Conservation (phyloP, 35 echinoderm and acorn worm genomes). For the Heliocidaris erythrogramma region DNA sequence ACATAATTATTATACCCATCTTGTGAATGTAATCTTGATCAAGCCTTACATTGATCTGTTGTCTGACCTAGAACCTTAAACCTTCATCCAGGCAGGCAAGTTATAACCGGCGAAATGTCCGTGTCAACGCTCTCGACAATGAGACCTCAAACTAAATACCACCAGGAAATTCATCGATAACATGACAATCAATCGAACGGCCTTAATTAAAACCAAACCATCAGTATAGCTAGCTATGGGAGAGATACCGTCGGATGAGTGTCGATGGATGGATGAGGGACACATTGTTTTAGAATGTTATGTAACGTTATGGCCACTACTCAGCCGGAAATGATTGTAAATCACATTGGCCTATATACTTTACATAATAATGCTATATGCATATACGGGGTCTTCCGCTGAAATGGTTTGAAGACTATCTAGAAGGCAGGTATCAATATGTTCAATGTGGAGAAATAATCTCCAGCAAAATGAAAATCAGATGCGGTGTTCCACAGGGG, state of each 20-base stretch:
- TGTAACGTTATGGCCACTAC: not conserved
- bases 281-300: not conserved
- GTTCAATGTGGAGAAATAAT: too few relatives aligned
- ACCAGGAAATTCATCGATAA: conserved; percentile 7
- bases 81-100: not conserved
- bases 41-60: not conserved
- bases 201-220: not conserved
- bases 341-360: not conserved
- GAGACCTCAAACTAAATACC: conserved; percentile 7
- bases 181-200: not conserved
- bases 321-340: not conserved
- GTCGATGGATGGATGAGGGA: not conserved
- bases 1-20: too few relatives aligned
- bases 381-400: too few relatives aligned
- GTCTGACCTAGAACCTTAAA: not conserved
- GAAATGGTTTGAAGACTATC: too few relatives aligned
- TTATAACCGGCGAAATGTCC: not conserved
- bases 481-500: too few relatives aligned
- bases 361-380: too few relatives aligned
- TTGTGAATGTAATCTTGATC: not conserved
- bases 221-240: not conserved
- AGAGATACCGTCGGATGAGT: too few relatives aligned
- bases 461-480: too few relatives aligned
- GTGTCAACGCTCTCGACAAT: not conserved
- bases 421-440: too few relatives aligned